Base-by-base conservation (phyloP, 2,113 vertebrate genomes). In the Phycodurus eques region DNA sequence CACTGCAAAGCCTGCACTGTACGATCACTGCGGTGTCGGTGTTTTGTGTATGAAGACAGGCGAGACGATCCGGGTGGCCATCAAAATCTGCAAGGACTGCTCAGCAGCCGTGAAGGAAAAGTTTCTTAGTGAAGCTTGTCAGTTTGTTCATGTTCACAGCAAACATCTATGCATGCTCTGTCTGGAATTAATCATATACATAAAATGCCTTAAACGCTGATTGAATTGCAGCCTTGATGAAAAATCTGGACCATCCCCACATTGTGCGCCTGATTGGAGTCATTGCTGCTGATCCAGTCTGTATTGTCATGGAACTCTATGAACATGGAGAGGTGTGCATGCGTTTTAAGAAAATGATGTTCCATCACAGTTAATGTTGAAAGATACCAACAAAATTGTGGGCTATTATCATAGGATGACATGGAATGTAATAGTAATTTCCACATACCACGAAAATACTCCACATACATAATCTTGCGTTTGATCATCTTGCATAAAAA, bases 221-320 rank as follows among this genome's bases (percentile, higher is more conserved):
- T 61, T 61, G 15, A 35, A n/a, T 79, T 56, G 8, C 77, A 98
- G 97, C 89, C 70, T 92, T 97, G 79, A 99, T 99, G 97, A 96
- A 93, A 81, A 93, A 94, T 9, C 86, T 99, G 70, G 93, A 98
- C 65, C 97, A 99, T n/a, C 95, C 94, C 0, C 94, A 99, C 67
- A 97, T 99, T 0, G 96, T 99, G 70, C 94, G 93, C 70, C 91
- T 99, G 31, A 92, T 99, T 0, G 96, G 96, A 10, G 94, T 98
- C 33, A 95, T 95, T 0, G 94, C 96, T 35, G 92, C 92, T 3
- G 95, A 97, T 22, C 96, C 96, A 0, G 94, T 95, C 17, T 99
- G 96, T 94, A 98, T 99, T 56, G 90, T 99, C 71, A 98, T 98
- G 97, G 97, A 98, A 77, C 86, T 99, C 33, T 96, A 95, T 20